phyloP scores from a whole-genome alignment of 2,797 vertebrate genomes.

The Argyrosomus regius region DNA sequence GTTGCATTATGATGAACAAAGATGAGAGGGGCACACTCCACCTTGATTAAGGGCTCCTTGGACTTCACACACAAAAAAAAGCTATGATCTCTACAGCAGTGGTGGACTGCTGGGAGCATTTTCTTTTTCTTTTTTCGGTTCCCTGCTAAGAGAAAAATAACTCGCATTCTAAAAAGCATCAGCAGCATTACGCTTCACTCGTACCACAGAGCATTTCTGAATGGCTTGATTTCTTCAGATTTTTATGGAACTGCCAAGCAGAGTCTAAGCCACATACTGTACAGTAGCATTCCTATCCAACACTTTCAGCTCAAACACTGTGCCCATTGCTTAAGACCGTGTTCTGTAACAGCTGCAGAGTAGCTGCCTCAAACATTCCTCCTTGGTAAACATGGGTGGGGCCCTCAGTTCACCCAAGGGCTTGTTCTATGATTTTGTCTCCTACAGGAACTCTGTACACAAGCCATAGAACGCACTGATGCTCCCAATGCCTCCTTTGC shows the following conservation, averaged over 20 bases:
- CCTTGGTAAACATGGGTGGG: slow-evolving; percentile 83
- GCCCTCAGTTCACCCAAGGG: slow-evolving; percentile 77
- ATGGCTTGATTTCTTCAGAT: slow-evolving; percentile 37
- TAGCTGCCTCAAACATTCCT: slow-evolving; percentile 84
- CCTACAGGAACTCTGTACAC: slow-evolving; percentile 78
- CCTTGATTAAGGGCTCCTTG: slow-evolving; percentile 26
- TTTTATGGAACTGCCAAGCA: slow-evolving; percentile 54
- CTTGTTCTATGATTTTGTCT: slow-evolving; percentile 79
- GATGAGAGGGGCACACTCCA: slow-evolving; percentile 17
- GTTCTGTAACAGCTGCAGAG: slow-evolving; percentile 80
- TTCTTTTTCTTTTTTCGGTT: slow-evolving; percentile 14
- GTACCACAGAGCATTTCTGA: slow-evolving; percentile 33
- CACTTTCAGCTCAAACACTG: slow-evolving; percentile 74
- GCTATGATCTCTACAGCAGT: slow-evolving; percentile 13
- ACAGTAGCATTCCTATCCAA: slow-evolving; percentile 79
- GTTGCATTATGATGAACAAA: slow-evolving; percentile 36
- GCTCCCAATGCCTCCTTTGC: slow-evolving; percentile 83
- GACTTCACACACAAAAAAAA: not conserved
- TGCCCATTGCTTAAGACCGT: slow-evolving; percentile 70
- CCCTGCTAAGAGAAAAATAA: slow-evolving; percentile 40
- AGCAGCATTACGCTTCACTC: slow-evolving; percentile 49
- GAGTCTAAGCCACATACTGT: slow-evolving; percentile 63
- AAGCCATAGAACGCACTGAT: slow-evolving; percentile 81
- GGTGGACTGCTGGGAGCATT: slow-evolving; percentile 18
- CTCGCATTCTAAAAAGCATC: slow-evolving; percentile 47